Evolutionary conservation across 1,140 invertebrate genomes (phyloP).

Genomic region (Drosophila nikananu): DNA sequence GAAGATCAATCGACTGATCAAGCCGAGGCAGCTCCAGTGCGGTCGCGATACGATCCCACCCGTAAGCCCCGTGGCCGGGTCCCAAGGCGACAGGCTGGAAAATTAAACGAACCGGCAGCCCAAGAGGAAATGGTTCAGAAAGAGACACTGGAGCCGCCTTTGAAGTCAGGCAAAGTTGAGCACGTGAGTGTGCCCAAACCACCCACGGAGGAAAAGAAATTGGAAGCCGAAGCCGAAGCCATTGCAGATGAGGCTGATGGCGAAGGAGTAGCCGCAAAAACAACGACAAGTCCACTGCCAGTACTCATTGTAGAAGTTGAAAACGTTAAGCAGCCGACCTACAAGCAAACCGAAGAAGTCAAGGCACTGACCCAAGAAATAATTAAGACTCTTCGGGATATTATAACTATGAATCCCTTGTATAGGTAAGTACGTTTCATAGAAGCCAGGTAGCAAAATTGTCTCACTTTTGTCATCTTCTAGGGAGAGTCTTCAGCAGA

Average conservation of each 20-base stretch:
- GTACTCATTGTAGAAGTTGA: constrained; percentile 98
- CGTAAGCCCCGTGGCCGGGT: constrained; percentile 85
- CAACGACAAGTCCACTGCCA: constrained; percentile 67
- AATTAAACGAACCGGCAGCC: constrained; percentile 24
- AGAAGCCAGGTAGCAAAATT: background rate
- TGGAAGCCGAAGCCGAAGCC: background rate
- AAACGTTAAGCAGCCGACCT: constrained; percentile 96
- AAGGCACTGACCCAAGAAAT: constrained; percentile 98
- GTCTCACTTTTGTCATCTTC: background rate
- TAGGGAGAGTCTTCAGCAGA: constrained; percentile 95
- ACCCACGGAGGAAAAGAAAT: background rate
- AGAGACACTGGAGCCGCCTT: constrained; percentile 51
- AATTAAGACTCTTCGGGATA: constrained; percentile 98
- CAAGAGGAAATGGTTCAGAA: constrained; percentile 45
- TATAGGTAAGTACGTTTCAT: constrained; percentile 87
- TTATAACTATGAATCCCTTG: constrained; percentile 97
- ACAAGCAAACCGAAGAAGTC: constrained; percentile 96
- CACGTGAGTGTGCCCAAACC: constrained; percentile 7
- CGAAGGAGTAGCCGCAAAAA: constrained; percentile 62
- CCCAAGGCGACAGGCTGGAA: constrained; percentile 22
- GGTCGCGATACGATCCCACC: constrained; percentile 61
- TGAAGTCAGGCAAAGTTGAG: constrained; percentile 46
- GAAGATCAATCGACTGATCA: constrained; percentile 73
- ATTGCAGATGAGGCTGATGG: background rate
- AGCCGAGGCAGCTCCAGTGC: constrained; percentile 5